Evolutionary conservation across 2,113 vertebrate genomes (phyloP).

Genomic region (Pedionomus torquatus): DNA sequence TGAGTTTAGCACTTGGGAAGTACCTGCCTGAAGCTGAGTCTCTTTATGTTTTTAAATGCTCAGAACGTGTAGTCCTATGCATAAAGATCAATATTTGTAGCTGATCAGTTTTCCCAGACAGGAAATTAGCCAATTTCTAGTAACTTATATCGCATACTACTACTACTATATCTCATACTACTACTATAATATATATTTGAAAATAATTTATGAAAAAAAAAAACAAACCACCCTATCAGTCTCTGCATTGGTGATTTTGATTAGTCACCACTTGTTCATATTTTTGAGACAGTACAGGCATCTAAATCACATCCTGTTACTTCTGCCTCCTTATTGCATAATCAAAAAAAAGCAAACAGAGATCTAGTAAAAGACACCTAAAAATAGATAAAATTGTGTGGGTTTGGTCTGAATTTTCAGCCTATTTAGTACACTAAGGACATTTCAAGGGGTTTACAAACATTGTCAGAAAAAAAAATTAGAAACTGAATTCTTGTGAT

Average conservation of each 20-base stretch:
- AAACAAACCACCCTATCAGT: neutral
- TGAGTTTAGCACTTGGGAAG: neutral
- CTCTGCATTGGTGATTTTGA: neutral
- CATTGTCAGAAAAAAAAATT: neutral
- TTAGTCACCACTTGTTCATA: neutral
- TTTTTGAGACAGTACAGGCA: neutral
- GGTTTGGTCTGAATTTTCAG: neutral
- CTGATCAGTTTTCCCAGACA: neutral
- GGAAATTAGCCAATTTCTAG: neutral
- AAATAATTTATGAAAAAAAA: constrained; percentile 11
- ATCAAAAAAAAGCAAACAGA: neutral
- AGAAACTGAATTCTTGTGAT: neutral
- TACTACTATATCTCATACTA: too few species aligned
- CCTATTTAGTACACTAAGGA: neutral
- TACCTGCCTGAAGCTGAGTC: neutral
- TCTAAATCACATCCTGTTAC: neutral
- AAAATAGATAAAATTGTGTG: neutral
- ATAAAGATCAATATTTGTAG: neutral
- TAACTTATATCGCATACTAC: neutral
- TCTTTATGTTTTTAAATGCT: neutral
- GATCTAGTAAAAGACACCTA: neutral
- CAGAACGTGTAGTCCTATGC: neutral
- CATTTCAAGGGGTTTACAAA: neutral
- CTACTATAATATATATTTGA: neutral
- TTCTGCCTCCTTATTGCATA: neutral